Base-by-base conservation (phyloP, 2,113 vertebrate genomes). In the Scartelaos histophorus region DNA sequence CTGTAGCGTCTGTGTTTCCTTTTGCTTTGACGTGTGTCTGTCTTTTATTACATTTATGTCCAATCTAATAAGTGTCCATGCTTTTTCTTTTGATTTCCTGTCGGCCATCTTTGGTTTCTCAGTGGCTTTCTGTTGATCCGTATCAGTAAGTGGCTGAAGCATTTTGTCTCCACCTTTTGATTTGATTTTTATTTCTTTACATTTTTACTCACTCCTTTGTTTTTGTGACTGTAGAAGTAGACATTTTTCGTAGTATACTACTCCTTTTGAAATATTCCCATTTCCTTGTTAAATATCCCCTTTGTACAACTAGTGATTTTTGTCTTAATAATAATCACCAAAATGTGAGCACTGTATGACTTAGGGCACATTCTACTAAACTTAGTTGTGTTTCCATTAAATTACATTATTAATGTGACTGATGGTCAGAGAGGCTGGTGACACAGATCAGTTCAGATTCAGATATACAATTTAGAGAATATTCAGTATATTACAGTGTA, bases 101-200 rank as follows among this genome's bases (percentile, higher is more conserved):
- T 87, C 46, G 69, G 76, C 75, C 87, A 74, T 85, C 86, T 89
- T 90, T 90, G 85, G 74, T 91, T 86, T 88, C 85, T 90, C 92
- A 92, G 90, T 93, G 91, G 93, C 87, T 91, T 90, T 91, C 93
- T 91, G 83, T 92, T 91, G 90, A 92, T 89, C 93, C 90, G 81
- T 92, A 89, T 93, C 90, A 91, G 93, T 94, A 93, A 94, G 93
- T 94, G 85, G 81, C 67, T 75, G 60, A 73, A 82, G 58, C 76
- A 35, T 74, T 67, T 54, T 53, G 24, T 70, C 67, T 56, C 17
- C 35, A n/a, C 46, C 43, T 65, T 70, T 60, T 78, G 11, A 10
- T 12, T 80, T 69, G 57, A 57, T 70, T 66, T 29, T 68, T 43
- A 46, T 58, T 34, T 43, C 9, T 43, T 43, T 43, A 43, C 7